Percentiles rank a stretch among this genome's conserved stretches.
These are phyloP conservation scores for Caenorhabditis sp. DNA, from an alignment of 2,888 invertebrate genomes.

Conservation along the genomic window DNA sequence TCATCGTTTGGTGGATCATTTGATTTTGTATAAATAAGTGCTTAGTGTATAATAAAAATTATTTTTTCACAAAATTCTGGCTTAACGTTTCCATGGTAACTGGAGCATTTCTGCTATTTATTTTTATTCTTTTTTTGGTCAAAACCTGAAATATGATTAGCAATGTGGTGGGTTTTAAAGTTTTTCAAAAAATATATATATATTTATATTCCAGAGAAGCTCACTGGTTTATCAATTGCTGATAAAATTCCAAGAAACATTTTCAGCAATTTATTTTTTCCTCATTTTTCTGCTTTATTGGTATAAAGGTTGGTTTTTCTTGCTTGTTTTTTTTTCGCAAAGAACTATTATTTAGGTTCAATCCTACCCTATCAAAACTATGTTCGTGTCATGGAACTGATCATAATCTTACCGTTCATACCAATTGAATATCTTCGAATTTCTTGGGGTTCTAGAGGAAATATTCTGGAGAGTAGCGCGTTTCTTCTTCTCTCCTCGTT, in stretches of 20 bases:
- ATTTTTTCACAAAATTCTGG: conserved; percentile 9
- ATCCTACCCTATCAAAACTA: conserved; percentile 53
- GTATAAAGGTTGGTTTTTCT: conserved; percentile 33
- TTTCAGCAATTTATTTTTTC: conserved; percentile 34
- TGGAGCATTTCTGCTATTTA: not conserved
- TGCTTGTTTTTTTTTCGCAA: no score
- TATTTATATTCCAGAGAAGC: conserved; percentile 17
- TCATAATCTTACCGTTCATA: conserved; percentile 53
- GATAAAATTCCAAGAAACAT: conserved; percentile 27
- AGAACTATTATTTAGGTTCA: conserved; percentile 13
- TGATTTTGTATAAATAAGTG: not conserved
- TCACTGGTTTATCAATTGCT: conserved; percentile 47
- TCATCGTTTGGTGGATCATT: not conserved
- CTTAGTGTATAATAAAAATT: conserved; percentile 3
- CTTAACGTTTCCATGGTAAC: conserved; percentile 6
- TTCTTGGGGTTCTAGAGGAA: conserved; percentile 55
- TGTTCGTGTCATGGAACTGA: conserved; percentile 53
- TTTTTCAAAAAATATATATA: not conserved
- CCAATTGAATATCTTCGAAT: conserved; percentile 59
- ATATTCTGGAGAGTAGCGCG: conserved; percentile 44
- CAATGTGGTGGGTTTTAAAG: conserved; percentile 1
- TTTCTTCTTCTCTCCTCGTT: conserved; percentile 35
- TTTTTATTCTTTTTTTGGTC: not conserved
- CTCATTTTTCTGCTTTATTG: conserved; percentile 31
- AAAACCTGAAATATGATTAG: not conserved